These are phyloP conservation scores for Campylorhamphus procurvoides DNA, from an alignment of 2,113 vertebrate genomes.

Conservation along the genomic window DNA sequence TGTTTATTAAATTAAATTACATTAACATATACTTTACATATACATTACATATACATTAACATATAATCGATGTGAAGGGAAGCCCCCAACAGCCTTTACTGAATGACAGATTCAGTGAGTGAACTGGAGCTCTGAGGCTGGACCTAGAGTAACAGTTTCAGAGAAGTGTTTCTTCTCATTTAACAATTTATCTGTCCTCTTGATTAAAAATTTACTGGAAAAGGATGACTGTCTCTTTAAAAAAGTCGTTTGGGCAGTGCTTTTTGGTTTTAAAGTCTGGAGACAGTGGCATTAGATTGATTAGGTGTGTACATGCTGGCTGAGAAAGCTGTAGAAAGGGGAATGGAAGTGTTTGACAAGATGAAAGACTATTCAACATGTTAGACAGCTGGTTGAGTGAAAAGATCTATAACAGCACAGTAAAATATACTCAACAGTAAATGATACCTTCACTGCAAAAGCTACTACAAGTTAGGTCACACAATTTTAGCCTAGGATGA, in stretches of 20 bases:
- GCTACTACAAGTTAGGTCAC: conserved; percentile 67
- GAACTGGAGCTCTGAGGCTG: background rate
- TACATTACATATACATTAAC: conserved; percentile 7
- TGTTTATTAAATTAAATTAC: conserved; percentile 58
- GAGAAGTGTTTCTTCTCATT: conserved; percentile 10
- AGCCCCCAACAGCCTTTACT: conserved; percentile 26
- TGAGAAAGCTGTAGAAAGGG: conserved; percentile 77
- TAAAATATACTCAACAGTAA: conserved; percentile 80
- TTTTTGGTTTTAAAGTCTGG: conserved; percentile 76
- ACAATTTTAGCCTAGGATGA: conserved; percentile 60
- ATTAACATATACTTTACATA: conserved; percentile 40
- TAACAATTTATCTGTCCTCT: conserved; percentile 19
- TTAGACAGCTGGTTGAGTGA: conserved; percentile 85
- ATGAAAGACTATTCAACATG: conserved; percentile 82
- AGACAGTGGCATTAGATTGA: conserved; percentile 87
- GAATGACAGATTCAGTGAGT: background rate
- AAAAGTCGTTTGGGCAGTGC: conserved; percentile 66
- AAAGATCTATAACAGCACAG: conserved; percentile 76
- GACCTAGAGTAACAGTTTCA: conserved; percentile 53
- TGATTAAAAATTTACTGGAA: conserved; percentile 39
- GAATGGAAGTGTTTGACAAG: conserved; percentile 79
- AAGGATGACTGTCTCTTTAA: conserved; percentile 72
- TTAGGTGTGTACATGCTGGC: conserved; percentile 81
- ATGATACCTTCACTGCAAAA: conserved; percentile 70
- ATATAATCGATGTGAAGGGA: conserved; percentile 39